Base-by-base conservation (phyloP, 2,797 vertebrate genomes). In the Melanogrammus aeglefinus region DNA sequence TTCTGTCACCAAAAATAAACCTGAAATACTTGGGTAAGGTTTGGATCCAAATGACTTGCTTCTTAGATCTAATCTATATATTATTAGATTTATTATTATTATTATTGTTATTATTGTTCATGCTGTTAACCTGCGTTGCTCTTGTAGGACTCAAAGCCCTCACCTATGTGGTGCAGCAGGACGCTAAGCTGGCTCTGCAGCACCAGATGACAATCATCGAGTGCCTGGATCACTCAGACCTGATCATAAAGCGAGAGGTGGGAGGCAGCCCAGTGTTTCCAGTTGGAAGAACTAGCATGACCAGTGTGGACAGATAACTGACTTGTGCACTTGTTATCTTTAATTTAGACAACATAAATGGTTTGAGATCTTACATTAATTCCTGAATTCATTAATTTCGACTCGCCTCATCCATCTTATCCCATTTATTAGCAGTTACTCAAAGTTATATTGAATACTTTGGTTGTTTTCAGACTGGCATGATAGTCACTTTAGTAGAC, bases 151-250 rank as follows among this genome's bases (percentile, higher is more conserved):
- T 93, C 72, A 94, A 92, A 80, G 97, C 97, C 76, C 94, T 99
- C 82, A 98, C 97, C 1, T 99, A 96, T 24, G 97, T 99, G 76
- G 93, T 99, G 79, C 97, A 98, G 89, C 97, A 99, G 87, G 97
- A 99, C 89, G 95, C 97, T 24, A 96, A 94, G 83, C 92, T 99
- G 79, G 97, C 97, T 72, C 93, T 99, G 80, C 97, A 99, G 85
- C 97, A 99, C 91, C 98, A 99, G 90, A 97, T 99, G 95, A 99
- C 98, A 87, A 98, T 99, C 89, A 99, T 99, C 76, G 97, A 99
- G 86, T 99, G 97, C 91, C 94, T 99, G 27, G 96, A 99, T 84
- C 97, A 99, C 85, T 89, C 96, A 2, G 97, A 99, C 91, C 94
- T 96, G 79, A 97, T 98, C 90, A 97, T 99, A 87, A 99, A 98